These are phyloP conservation scores for Drosophila ambigua DNA, from an alignment of 1,140 invertebrate genomes.

Conservation along the genomic window DNA sequence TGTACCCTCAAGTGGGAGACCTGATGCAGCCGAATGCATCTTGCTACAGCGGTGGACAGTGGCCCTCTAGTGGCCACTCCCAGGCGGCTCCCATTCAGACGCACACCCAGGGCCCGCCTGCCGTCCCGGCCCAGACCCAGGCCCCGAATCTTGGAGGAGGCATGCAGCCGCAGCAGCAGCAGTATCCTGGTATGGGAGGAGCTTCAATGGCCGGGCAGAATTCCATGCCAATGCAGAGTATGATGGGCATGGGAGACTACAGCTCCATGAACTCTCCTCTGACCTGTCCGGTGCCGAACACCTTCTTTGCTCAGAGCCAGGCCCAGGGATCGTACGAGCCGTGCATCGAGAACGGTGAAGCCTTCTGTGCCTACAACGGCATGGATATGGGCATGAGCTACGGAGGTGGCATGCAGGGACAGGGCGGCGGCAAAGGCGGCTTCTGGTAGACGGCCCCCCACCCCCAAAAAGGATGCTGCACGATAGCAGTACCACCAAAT, in stretches of 20 bases:
- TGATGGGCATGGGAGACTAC: conserved; percentile 37
- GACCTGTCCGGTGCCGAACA: conserved; percentile 27
- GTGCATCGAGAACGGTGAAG: conserved; percentile 36
- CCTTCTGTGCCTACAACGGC: conserved; percentile 28
- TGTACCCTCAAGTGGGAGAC: conserved; percentile 44
- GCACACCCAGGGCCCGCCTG: neutral
- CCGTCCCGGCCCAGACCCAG: neutral
- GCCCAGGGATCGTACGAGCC: conserved; percentile 10
- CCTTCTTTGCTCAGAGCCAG: conserved; percentile 21
- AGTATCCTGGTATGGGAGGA: too few relatives aligned
- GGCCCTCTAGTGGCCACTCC: too few relatives aligned
- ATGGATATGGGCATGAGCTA: conserved; percentile 14
- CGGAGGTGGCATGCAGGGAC: neutral
- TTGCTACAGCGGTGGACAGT: conserved; percentile 4
- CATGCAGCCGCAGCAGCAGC: neutral
- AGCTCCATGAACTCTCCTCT: conserved; percentile 13
- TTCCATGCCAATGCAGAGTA: neutral
- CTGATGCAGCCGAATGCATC: conserved; percentile 14
- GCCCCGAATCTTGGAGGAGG: neutral
- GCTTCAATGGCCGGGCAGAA: neutral
- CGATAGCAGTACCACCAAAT: neutral
- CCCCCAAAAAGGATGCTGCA: too few relatives aligned
- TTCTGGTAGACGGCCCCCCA: conserved; percentile 7
- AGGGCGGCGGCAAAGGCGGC: conserved; percentile 9
- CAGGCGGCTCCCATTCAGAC: neutral